These are phyloP conservation scores for Apistogramma diplotaenia DNA, from an alignment of 2,113 vertebrate species.

Conservation along the genomic window DNA sequence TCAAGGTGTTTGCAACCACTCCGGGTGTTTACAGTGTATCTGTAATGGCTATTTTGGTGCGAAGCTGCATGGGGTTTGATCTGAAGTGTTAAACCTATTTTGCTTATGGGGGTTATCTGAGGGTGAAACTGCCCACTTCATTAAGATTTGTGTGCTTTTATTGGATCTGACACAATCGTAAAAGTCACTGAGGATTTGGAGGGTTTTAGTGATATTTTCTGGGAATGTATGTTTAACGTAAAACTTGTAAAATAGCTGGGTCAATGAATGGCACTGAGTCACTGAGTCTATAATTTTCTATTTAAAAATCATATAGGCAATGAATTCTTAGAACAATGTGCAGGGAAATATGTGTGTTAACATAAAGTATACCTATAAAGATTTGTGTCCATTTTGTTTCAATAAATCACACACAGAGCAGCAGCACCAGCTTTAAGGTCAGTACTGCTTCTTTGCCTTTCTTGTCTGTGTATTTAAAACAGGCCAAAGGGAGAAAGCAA, in stretches of 20 bases:
- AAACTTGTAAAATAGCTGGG: background rate
- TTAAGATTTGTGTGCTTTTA: background rate
- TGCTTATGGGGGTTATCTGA: conserved; percentile 28
- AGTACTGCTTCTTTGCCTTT: background rate
- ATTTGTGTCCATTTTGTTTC: background rate
- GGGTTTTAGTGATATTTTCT: background rate
- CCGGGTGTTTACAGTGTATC: background rate
- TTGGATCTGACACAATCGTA: conserved; percentile 6
- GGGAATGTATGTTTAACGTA: background rate
- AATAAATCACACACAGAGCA: background rate
- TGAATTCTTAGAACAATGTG: background rate
- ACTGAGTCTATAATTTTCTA: background rate
- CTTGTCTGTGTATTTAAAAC: background rate
- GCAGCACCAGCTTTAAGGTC: background rate
- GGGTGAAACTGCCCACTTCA: background rate
- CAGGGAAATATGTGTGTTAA: background rate
- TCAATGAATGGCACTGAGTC: background rate
- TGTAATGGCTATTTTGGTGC: conserved; percentile 18
- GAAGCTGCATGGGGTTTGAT: background rate
- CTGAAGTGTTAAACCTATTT: conserved; percentile 15
- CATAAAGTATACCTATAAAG: background rate
- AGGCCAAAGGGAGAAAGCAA: background rate
- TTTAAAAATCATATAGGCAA: background rate
- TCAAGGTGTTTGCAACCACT: background rate
- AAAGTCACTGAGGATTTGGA: conserved; percentile 9